phyloP scores from a whole-genome alignment of 2,797 vertebrate genomes.

The Labeo calbasu region DNA sequence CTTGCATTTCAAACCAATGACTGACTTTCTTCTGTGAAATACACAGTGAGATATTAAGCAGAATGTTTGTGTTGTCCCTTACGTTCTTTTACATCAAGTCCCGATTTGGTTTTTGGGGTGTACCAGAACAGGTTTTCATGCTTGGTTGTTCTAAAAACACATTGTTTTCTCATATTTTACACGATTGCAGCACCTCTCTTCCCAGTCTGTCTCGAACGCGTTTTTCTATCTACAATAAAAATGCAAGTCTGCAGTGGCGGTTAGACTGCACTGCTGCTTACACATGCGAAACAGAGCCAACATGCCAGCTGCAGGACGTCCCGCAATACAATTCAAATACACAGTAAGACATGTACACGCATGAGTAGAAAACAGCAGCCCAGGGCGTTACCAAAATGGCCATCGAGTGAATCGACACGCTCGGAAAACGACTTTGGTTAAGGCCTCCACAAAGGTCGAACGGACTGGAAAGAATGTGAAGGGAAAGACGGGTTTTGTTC shows the following conservation, averaged over 20 bases:
- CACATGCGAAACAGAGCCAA: background rate
- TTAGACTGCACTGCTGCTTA: too few species aligned
- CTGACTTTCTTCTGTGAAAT: background rate
- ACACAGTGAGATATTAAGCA: background rate
- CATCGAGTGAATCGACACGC: slow-evolving; percentile 4
- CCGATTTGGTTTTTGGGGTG: background rate
- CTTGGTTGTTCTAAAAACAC: background rate
- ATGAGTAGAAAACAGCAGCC: slow-evolving; percentile 5
- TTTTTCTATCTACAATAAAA: too few species aligned
- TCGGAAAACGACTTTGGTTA: slow-evolving; percentile 14
- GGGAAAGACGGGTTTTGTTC: slow-evolving; percentile 3
- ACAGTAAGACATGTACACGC: background rate
- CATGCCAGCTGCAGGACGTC: background rate
- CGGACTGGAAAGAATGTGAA: slow-evolving; percentile 24
- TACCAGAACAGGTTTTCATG: background rate
- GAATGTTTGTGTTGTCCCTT: background rate
- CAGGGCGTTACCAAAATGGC: background rate
- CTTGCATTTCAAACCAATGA: background rate
- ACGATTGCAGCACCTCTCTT: background rate
- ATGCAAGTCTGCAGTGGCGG: background rate
- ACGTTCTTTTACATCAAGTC: background rate
- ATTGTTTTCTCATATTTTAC: background rate
- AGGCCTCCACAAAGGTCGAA: slow-evolving; percentile 14
- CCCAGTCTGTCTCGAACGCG: too few species aligned
- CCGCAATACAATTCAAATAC: slow-evolving; percentile 2